phyloP scores from a whole-genome alignment of 37 sponge, comb jelly and placozoan species.

The Bolinopsis microptera region DNA sequence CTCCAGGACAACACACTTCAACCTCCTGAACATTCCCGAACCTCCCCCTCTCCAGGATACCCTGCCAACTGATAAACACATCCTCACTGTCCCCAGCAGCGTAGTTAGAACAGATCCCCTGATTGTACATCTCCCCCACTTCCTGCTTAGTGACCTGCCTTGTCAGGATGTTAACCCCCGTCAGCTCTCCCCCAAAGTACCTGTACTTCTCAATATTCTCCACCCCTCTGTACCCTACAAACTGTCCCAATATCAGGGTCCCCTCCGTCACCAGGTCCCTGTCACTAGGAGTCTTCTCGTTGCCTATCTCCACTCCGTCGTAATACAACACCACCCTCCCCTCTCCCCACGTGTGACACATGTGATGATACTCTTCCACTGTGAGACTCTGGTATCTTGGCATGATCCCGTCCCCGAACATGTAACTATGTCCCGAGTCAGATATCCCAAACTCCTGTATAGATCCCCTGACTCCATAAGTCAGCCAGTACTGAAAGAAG shows the following conservation, averaged over 20 bases:
- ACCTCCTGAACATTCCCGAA: neutral
- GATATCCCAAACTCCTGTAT: neutral
- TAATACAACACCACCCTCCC: neutral
- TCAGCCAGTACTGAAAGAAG: neutral
- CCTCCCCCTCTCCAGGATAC: neutral
- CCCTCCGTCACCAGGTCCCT: neutral
- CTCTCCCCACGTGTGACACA: neutral
- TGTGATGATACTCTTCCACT: neutral
- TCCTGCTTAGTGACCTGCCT: neutral
- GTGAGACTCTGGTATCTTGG: neutral
- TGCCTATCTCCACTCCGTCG: neutral
- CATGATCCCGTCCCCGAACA: neutral
- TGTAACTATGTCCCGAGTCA: neutral
- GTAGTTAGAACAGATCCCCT: neutral
- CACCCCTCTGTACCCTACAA: neutral
- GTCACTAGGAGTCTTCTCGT: neutral
- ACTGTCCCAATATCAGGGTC: neutral
- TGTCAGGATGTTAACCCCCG: neutral
- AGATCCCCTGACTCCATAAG: neutral
- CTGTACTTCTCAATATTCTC: neutral
- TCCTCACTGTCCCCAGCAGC: no score
- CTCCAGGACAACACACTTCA: neutral
- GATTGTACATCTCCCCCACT: neutral
- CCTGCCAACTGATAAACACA: neutral
- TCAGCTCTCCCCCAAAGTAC: neutral